phyloP scores from a whole-genome alignment of 1,140 invertebrate genomes.

The Nephotettix cincticeps region DNA sequence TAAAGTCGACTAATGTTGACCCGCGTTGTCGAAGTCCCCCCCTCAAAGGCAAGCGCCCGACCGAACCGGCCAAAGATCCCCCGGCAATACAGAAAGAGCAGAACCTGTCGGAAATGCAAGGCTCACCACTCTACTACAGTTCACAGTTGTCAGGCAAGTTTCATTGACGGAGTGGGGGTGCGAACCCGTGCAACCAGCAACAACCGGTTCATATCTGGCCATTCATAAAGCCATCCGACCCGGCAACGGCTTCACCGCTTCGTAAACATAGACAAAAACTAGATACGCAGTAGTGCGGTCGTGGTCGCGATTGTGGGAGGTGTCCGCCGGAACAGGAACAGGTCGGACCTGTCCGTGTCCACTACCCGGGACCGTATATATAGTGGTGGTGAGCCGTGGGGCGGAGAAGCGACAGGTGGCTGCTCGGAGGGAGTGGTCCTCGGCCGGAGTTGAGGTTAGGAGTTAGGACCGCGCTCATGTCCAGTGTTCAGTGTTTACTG shows the following conservation, averaged over 20 bases:
- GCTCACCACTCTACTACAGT: not conserved
- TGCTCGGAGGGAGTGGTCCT: too few species aligned
- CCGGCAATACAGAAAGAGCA: too few species aligned
- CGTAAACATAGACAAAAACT: constrained; percentile 28
- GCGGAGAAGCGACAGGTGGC: not conserved
- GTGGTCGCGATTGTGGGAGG: not conserved
- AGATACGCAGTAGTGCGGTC: constrained; percentile 12
- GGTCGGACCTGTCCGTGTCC: not conserved
- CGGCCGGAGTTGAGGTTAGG: not conserved
- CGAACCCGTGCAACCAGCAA: not conserved
- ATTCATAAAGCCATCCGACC: not conserved
- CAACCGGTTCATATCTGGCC: constrained; percentile 9
- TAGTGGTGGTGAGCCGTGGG: not conserved
- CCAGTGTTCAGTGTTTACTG: too few species aligned
- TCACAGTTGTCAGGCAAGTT: not conserved
- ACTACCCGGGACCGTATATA: not conserved
- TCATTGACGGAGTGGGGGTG: not conserved
- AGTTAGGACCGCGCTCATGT: not conserved
- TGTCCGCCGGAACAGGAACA: not conserved
- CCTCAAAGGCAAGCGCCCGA: too few species aligned
- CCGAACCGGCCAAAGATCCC: too few species aligned
- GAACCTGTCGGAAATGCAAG: not conserved
- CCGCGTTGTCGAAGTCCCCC: too few species aligned
- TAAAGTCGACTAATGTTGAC: too few species aligned
- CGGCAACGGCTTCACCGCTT: not conserved